Conservation (phyloP, 2,888 invertebrate genomes). For the Digitonthophagus gazella region DNA sequence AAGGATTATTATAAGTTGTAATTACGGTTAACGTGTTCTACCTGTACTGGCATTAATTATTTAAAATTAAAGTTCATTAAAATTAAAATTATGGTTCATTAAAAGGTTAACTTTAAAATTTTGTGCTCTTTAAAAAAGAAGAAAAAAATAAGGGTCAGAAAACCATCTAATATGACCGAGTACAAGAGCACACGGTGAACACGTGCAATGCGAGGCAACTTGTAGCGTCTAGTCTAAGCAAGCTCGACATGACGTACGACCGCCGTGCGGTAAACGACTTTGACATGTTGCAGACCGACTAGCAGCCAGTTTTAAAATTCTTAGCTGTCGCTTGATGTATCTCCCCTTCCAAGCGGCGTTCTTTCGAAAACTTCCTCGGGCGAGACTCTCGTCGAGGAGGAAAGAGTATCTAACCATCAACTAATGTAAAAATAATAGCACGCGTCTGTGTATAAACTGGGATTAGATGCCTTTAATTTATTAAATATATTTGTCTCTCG, state of each 20-base stretch:
- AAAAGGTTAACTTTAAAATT: not conserved
- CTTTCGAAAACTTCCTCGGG: not conserved
- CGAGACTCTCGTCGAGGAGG: not conserved
- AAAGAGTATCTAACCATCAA: too few relatives aligned
- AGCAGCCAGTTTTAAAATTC: not conserved
- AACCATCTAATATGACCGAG: not conserved
- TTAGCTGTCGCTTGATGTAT: not conserved
- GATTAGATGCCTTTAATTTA: conserved; percentile 18
- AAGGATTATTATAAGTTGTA: too few relatives aligned
- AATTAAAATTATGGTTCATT: not conserved
- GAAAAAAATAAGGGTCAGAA: not conserved
- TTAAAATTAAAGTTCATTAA: not conserved
- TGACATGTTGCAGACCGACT: not conserved
- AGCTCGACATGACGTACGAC: not conserved
- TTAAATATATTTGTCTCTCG: conserved; percentile 25
- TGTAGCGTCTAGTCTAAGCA: not conserved
- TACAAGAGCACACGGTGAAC: not conserved
- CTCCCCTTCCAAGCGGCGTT: not conserved
- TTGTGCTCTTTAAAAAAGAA: not conserved
- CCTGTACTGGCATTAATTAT: too few relatives aligned
- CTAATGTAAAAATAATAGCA: not conserved
- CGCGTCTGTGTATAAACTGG: not conserved
- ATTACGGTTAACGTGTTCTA: too few relatives aligned
- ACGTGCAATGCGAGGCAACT: not conserved
- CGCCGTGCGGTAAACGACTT: not conserved